Percentiles rank a stretch among this genome's conserved stretches.
Evolutionary conservation across 2,113 vertebrate species (phyloP).

Genomic region (Epinephelus moara): DNA sequence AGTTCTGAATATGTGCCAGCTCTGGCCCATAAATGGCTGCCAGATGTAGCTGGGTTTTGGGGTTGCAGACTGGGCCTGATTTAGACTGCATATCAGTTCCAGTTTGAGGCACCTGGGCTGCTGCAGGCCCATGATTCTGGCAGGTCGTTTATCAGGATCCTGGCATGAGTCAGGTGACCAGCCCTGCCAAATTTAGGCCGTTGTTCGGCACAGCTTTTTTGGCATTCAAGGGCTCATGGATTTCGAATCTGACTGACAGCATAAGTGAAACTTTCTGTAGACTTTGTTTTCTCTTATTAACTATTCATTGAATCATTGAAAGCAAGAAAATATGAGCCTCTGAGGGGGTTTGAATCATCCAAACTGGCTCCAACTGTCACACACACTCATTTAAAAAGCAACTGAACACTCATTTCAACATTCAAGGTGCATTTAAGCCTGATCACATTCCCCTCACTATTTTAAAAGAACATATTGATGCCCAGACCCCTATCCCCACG

Average conservation of each 20-base stretch:
- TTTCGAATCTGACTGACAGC: not conserved
- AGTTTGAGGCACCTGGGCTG: conserved; percentile 30
- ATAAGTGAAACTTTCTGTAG: not conserved
- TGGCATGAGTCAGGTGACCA: not conserved
- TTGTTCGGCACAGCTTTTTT: conserved; percentile 5
- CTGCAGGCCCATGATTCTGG: conserved; percentile 3
- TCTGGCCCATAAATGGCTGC: not conserved
- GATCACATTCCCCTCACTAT: too few relatives aligned
- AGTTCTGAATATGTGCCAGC: not conserved
- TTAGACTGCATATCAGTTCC: conserved; percentile 1
- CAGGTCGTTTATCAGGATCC: conserved; percentile 27
- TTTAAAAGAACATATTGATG: too few relatives aligned
- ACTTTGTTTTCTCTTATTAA: not conserved
- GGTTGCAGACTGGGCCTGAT: not conserved
- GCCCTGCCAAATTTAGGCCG: not conserved
- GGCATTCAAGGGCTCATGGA: not conserved
- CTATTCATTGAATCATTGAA: not conserved
- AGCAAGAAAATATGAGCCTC: not conserved
- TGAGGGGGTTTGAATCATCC: too few relatives aligned
- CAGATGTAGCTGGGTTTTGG: not conserved
- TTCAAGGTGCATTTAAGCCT: too few relatives aligned
- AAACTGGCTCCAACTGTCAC: not conserved
- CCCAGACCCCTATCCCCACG: too few relatives aligned
- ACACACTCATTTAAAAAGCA: not conserved
- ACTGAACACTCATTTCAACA: not conserved